Conservation (phyloP, 2,888 invertebrate species). For the Meteorus colon region DNA sequence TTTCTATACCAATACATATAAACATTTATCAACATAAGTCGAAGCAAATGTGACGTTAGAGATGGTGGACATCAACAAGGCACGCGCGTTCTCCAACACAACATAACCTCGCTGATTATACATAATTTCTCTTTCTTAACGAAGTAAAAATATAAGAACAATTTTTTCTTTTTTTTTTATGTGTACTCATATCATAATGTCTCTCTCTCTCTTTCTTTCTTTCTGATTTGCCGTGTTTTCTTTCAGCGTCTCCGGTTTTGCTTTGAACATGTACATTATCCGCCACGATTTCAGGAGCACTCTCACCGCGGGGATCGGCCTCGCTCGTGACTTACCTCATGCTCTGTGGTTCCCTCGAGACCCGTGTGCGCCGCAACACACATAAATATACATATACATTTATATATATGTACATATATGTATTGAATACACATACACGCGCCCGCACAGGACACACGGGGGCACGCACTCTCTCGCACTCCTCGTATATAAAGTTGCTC, state of each 20-base stretch:
- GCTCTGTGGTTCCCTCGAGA: conserved; percentile 51
- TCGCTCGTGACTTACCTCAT: conserved; percentile 58
- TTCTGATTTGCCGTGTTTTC: background rate
- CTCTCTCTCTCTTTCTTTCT: background rate
- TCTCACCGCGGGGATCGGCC: conserved; percentile 52
- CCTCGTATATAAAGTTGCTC: conserved; percentile 1
- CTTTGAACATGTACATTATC: conserved; percentile 39
- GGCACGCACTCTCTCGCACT: conserved; percentile 50
- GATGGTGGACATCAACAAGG: conserved; percentile 16
- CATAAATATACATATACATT: background rate
- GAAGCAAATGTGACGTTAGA: conserved; percentile 10
- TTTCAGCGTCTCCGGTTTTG: conserved; percentile 12
- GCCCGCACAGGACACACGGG: conserved; percentile 49
- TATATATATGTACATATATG: conserved; percentile 1
- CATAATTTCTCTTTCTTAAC: background rate
- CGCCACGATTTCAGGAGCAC: conserved; percentile 51
- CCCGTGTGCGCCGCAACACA: conserved; percentile 47
- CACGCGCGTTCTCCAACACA: background rate
- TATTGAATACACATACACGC: background rate
- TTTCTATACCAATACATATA: background rate
- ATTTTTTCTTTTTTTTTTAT: background rate
- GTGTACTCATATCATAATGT: background rate
- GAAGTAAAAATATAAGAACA: background rate
- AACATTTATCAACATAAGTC: conserved; percentile 16
- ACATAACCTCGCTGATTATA: conserved; percentile 29